A percentile compares a stretch with the other conserved stretches of the same genome.
These are phyloP conservation scores for Typhlichthys subterraneus DNA, from an alignment of 2,797 vertebrate species.

Conservation along the genomic window DNA sequence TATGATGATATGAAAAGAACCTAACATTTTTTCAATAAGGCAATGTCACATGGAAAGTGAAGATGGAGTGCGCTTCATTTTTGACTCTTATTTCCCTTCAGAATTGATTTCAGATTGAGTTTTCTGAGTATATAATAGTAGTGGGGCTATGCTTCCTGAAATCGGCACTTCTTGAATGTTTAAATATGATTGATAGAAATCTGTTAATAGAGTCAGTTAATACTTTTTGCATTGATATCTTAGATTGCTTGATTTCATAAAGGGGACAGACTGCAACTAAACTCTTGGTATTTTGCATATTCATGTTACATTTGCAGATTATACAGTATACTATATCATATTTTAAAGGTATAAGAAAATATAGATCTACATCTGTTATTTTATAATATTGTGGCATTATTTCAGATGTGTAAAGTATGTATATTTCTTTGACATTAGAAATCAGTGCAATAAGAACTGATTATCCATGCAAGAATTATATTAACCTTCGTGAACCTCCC, in stretches of 20 bases:
- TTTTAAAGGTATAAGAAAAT: slow-evolving; percentile 7
- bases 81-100: slow-evolving; percentile 12
- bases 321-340: background rate
- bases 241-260: slow-evolving; percentile 43
- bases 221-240: slow-evolving; percentile 38
- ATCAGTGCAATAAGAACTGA: slow-evolving; percentile 20
- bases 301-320: slow-evolving; percentile 22
- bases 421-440: background rate
- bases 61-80: background rate
- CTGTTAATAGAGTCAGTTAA: slow-evolving; percentile 24
- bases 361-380: slow-evolving; percentile 39
- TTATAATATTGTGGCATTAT: slow-evolving; percentile 32
- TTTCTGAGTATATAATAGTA: too few relatives aligned
- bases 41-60: slow-evolving; percentile 20
- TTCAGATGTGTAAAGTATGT: slow-evolving; percentile 7
- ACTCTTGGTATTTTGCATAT: slow-evolving; percentile 35
- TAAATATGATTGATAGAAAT: slow-evolving; percentile 41
- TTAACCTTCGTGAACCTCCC: slow-evolving; percentile 36
- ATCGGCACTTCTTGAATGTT: slow-evolving; percentile 52
- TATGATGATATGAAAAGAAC: slow-evolving; percentile 13
- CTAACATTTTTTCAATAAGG: slow-evolving; percentile 1
- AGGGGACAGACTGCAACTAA: slow-evolving; percentile 34
- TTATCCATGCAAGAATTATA: slow-evolving; percentile 41
- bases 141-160: slow-evolving; percentile 23
- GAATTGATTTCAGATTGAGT: slow-evolving; percentile 45